These are phyloP conservation scores for Sardinella longiceps DNA, from an alignment of 2,797 vertebrate genomes.

Conservation along the genomic window DNA sequence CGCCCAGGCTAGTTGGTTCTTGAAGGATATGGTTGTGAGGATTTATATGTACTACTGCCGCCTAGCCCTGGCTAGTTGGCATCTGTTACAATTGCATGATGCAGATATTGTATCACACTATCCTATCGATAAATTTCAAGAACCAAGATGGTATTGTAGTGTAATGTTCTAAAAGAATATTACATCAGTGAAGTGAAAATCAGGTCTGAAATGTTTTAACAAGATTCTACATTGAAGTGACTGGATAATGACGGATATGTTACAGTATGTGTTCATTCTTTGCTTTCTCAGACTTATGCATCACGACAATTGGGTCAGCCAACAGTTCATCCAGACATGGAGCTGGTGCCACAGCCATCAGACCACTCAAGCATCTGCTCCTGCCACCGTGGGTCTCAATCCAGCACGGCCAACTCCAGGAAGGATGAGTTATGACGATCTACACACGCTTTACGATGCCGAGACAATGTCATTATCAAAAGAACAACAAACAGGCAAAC, in stretches of 20 bases:
- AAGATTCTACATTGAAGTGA: background rate
- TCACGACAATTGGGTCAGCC: conserved; percentile 74
- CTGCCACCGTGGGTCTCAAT: background rate
- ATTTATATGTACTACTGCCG: too few species aligned
- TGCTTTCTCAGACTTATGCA: conserved; percentile 74
- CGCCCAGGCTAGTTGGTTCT: too few species aligned
- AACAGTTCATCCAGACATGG: conserved; percentile 79
- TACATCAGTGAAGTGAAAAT: background rate
- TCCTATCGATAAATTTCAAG: background rate
- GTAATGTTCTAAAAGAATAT: background rate
- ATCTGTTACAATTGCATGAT: too few species aligned
- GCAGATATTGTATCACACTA: background rate
- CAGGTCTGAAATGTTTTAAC: too few species aligned
- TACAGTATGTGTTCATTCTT: background rate
- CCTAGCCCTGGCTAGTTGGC: too few species aligned
- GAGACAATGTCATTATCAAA: background rate
- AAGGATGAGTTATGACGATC: conserved; percentile 4
- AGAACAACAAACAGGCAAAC: background rate
- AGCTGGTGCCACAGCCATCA: conserved; percentile 76
- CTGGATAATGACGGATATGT: background rate
- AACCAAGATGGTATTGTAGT: background rate
- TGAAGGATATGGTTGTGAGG: too few species aligned
- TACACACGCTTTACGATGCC: background rate
- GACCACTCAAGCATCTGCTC: conserved; percentile 57
- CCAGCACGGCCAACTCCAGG: background rate